Evolutionary conservation across 2,113 vertebrate genomes (phyloP).

Genomic region (Chaetops frenatus): DNA sequence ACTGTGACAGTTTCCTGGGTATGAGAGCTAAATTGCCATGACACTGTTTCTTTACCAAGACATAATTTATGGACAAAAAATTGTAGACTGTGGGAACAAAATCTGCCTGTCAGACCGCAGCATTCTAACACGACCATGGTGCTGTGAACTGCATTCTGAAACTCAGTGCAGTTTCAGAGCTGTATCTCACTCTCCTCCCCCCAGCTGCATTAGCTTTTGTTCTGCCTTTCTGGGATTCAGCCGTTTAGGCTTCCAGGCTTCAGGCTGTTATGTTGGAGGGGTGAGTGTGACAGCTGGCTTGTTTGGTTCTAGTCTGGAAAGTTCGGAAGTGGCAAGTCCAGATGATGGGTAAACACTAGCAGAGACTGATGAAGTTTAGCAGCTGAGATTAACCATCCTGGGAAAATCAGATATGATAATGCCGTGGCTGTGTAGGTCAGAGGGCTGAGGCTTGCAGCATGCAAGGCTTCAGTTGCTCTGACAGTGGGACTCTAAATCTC

Average conservation of each 20-base stretch:
- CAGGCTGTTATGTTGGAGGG: not conserved
- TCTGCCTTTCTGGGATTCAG: not conserved
- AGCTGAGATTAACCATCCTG: conserved; percentile 28
- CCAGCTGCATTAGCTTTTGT: not conserved
- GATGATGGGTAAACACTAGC: conserved; percentile 25
- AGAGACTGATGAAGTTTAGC: conserved; percentile 20
- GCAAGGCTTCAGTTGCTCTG: conserved; percentile 9
- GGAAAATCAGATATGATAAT: conserved; percentile 33
- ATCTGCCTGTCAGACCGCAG: rapidly evolving
- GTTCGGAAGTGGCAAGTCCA: conserved; percentile 36
- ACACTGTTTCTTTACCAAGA: not conserved
- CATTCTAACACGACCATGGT: not conserved
- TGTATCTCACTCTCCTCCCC: not conserved
- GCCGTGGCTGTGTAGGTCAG: not conserved
- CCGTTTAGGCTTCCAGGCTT: not conserved
- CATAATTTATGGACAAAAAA: not conserved
- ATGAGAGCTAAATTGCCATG: not conserved
- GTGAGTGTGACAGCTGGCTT: not conserved
- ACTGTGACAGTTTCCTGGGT: not conserved
- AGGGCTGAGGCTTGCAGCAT: not conserved
- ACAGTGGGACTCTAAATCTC: not conserved
- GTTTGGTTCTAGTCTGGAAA: conserved; percentile 12
- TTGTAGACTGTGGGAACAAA: not conserved
- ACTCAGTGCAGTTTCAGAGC: not conserved
- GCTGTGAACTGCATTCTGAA: not conserved